Conservation (phyloP, 2,797 vertebrate species). For the Setipinna tenuifilis region DNA sequence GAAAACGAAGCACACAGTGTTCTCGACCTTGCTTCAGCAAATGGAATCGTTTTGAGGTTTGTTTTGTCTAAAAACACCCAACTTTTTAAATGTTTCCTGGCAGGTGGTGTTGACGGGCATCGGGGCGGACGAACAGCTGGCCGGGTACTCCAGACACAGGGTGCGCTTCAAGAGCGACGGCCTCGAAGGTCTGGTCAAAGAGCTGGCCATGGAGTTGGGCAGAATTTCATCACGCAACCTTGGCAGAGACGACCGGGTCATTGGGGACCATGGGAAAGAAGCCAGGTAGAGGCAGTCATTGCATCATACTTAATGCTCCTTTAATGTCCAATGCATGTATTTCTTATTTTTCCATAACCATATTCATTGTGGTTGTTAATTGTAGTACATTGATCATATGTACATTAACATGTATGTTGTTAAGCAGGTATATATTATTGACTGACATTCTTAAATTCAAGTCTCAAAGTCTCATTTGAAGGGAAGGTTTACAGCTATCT, state of each 20-base stretch:
- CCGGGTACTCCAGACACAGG: conserved; percentile 92
- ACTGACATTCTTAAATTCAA: too few species aligned
- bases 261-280: conserved; percentile 93
- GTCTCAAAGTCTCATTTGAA: neutral
- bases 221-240: conserved; percentile 93
- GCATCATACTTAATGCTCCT: neutral
- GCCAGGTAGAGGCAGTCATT: conserved; percentile 77
- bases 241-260: conserved; percentile 91
- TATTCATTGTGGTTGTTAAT: neutral
- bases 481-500: neutral
- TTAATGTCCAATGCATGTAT: neutral
- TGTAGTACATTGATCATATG: too few species aligned
- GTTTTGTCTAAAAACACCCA: neutral
- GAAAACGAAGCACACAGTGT: neutral
- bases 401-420: too few species aligned
- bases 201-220: conserved; percentile 87
- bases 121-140: conserved; percentile 95
- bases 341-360: neutral
- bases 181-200: conserved; percentile 80
- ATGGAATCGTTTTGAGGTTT: neutral
- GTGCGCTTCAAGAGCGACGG: conserved; percentile 79
- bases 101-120: conserved; percentile 92
- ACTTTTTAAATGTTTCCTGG: neutral
- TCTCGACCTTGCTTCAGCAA: neutral
- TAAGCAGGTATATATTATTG: too few species aligned